Conservation (phyloP, 2,888 invertebrate species). For the Xylota segnis region DNA sequence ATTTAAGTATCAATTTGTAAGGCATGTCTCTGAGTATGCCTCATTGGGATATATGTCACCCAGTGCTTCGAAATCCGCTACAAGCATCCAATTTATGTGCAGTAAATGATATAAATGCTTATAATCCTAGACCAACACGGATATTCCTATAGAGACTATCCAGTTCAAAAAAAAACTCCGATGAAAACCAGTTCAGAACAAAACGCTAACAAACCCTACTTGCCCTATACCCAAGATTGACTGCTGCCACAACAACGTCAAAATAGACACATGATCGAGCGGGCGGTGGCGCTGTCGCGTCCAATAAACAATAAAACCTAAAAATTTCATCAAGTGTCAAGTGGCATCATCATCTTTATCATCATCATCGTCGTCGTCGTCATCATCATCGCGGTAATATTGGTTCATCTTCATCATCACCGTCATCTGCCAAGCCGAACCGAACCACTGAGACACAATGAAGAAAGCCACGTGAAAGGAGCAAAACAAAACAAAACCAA, state of each 20-base stretch:
- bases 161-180: no score
- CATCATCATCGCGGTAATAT: slow-evolving; percentile 22
- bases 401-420: slow-evolving; percentile 51
- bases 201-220: slow-evolving; percentile 6
- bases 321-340: slow-evolving; percentile 73
- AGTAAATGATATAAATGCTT: no score
- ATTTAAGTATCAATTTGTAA: no score
- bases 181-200: no score
- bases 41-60: no score
- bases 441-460: slow-evolving; percentile 20
- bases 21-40: no score
- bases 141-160: no score
- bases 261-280: slow-evolving; percentile 21
- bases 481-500: slow-evolving; percentile 1
- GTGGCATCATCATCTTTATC: slow-evolving; percentile 68
- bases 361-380: slow-evolving; percentile 23
- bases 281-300: slow-evolving; percentile 64
- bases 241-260: slow-evolving; percentile 31
- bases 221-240: slow-evolving; percentile 40
- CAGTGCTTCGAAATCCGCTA: no score
- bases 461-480: slow-evolving; percentile 24
- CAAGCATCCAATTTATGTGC: no score
- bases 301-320: slow-evolving; percentile 62
- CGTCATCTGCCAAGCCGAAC: slow-evolving; percentile 52
- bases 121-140: no score